Percentiles rank a stretch among this genome's conserved stretches.
These are phyloP conservation scores for Pseudococcus viburni DNA, from an alignment of 2,888 invertebrate species.

Conservation along the genomic window DNA sequence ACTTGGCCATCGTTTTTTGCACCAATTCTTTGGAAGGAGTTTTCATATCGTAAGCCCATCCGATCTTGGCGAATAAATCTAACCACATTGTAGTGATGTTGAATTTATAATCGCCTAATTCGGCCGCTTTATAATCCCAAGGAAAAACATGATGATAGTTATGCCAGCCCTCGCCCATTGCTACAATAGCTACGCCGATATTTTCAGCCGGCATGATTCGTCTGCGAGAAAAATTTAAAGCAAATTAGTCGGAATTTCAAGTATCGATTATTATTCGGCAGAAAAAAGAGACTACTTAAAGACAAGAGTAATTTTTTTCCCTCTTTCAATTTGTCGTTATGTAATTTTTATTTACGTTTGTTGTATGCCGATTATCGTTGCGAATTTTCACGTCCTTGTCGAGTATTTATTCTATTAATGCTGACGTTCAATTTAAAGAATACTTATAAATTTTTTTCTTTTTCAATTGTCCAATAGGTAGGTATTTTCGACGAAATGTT, in stretches of 20 bases:
- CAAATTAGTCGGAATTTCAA: not conserved
- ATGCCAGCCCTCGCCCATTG: constrained; percentile 93
- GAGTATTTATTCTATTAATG: constrained; percentile 37
- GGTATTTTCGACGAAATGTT: not conserved
- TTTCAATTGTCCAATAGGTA: constrained; percentile 12
- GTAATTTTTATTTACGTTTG: constrained; percentile 4
- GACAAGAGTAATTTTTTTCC: not conserved
- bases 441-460: constrained; percentile 45
- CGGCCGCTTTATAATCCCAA: constrained; percentile 93
- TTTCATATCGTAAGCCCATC: constrained; percentile 86
- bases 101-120: constrained; percentile 77
- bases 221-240: constrained; percentile 72
- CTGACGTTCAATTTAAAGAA: constrained; percentile 45
- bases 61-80: constrained; percentile 73
- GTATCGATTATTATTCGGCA: not conserved
- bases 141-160: constrained; percentile 96
- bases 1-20: constrained; percentile 74
- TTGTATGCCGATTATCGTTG: not conserved
- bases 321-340: not conserved
- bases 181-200: constrained; percentile 79
- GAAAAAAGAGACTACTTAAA: not conserved
- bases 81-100: constrained; percentile 76
- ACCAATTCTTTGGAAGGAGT: constrained; percentile 76
- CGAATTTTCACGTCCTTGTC: constrained; percentile 53
- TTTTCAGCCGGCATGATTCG: constrained; percentile 86